Base-by-base conservation (phyloP, 1,140 invertebrate species). In the Galleria mellonella region DNA sequence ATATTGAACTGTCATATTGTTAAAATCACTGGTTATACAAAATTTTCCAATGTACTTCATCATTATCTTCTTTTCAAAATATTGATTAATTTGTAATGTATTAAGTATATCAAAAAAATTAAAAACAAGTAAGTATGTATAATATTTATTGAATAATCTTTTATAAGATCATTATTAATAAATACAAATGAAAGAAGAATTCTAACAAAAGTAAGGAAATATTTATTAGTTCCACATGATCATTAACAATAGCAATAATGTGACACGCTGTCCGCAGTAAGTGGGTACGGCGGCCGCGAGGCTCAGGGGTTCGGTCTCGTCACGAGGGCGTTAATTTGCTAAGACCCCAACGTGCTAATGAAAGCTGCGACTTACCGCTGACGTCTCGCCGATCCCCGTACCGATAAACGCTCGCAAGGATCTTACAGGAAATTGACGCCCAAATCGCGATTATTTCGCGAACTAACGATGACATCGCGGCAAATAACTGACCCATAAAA, bases 261-360 rank as follows among this genome's bases (percentile, higher is more conserved):
- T 55, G 54, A 52, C 51, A 41, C 52, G 45, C 40, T 51, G 59
- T 60, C 47, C 48, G 52, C 47, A 57, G 43, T 51, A 43, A 51
- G 50, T 52, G 43, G 46, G 40, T 47, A 51, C 51, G 39, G 40
- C 45, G 32, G 14, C n/a, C 27, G 32, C 27, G 33, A 13, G 46
- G 47, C 62, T 56, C 52, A 57, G 50, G 54, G 17, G 17, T 23
- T 59, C 49, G 44, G 51, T 56, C 55, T 58, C 58, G 49, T 70
- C 61, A 55, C 53, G 62, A 76, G 78, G 72, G 77, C 71, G 81
- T 81, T 84, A 84, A 84, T 84, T 84, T 75, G 76, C 71, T 74
- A 77, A 84, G 71, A 68, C 66, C 63, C 62, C 39, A 35, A 14
- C 69, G 61, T 65, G 67, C 69, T 84, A 84, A 84, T 84, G 81